Base-by-base conservation (phyloP, 2,888 invertebrate species). In the Gonocerus acuteangulatus region DNA sequence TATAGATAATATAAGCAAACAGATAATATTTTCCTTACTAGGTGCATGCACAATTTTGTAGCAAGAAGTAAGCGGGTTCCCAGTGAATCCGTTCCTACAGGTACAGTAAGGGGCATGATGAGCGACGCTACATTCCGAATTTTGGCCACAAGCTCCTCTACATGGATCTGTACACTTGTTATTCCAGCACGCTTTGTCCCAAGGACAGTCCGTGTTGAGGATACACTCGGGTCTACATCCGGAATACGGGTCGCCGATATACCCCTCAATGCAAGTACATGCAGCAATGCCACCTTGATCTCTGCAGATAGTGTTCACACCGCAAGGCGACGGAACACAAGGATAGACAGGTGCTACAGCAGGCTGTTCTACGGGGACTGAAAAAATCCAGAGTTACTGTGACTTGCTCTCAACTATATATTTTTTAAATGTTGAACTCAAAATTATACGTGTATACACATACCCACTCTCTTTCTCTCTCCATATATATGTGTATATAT, bases 51-150 rank as follows among this genome's bases (percentile, higher is more conserved):
- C 65, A 80, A 82, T 68, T 86, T 86, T 83, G 72, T 85, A 84
- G 51, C 66, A 66, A 54, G 52, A 42, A 19, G 57, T 61, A 39
- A 64, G 51, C 19, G 91, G 86, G 77, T 89, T 86, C 73, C 91
- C 91, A 62, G 85, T 86, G 70, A 82, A 87, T 67, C 87, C 88
- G 39, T 80, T 74, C 48, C 82, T 71, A 73, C 90, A 90, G 56
- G 80, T 80, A 71, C 90, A 90, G 27, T 84, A 81, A 2, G 92
- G 89, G 61, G 85, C 82, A 73, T 93, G 92, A 73, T 90, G 88
- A 68, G 82, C 79, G 2, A 91, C 88, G 59, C 82, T 82, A 73
- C 92, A 92, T 73, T 87, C 83, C 2, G 91, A 87, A 72, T 88
- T 86, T 59, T 83, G 75, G 36, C 88, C 89, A 73, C 89, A 89